These are phyloP conservation scores for Sericinus montela DNA, from an alignment of 2,888 invertebrate species.

Conservation along the genomic window DNA sequence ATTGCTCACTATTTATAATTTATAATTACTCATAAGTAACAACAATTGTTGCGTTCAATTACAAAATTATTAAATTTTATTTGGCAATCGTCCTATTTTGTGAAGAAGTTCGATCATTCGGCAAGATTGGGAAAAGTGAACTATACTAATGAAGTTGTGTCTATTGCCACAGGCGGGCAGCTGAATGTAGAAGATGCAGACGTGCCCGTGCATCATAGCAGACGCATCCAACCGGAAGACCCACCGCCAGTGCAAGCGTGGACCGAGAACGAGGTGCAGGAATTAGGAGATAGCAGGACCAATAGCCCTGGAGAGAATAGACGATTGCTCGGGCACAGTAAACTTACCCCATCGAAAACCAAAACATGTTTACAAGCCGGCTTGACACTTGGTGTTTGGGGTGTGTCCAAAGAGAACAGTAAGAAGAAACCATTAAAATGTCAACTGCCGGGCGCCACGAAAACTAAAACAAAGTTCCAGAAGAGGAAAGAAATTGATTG, in stretches of 20 bases:
- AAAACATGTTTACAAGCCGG: slow-evolving; percentile 50
- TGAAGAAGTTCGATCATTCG: no score
- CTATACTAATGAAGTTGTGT: no score
- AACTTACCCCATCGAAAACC: slow-evolving; percentile 25
- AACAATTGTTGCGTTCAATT: no score
- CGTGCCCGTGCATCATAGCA: slow-evolving; percentile 39
- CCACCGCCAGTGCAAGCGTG: slow-evolving; percentile 48
- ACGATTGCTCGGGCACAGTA: slow-evolving; percentile 38
- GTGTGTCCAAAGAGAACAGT: slow-evolving; percentile 18
- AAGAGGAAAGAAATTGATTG: slow-evolving; percentile 52
- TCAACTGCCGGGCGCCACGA: slow-evolving; percentile 28
- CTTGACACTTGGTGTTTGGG: slow-evolving; percentile 47
- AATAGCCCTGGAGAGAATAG: slow-evolving; percentile 53
- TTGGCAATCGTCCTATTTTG: no score
- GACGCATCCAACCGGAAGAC: slow-evolving; percentile 43
- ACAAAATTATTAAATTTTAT: no score
- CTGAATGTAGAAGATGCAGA: slow-evolving; percentile 34
- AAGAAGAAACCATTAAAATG: slow-evolving; percentile 26
- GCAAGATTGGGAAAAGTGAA: no score
- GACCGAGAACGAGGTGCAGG: slow-evolving; percentile 48
- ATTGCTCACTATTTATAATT: no score
- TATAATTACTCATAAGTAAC: no score
- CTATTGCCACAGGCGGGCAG: slow-evolving; percentile 25
- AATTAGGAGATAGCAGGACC: slow-evolving; percentile 30
- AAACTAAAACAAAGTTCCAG: slow-evolving; percentile 49